Percentiles rank a stretch among this genome's conserved stretches.
phyloP scores from a whole-genome alignment of 2,797 vertebrate species.

The Pantherophis alleghaniensis region DNA sequence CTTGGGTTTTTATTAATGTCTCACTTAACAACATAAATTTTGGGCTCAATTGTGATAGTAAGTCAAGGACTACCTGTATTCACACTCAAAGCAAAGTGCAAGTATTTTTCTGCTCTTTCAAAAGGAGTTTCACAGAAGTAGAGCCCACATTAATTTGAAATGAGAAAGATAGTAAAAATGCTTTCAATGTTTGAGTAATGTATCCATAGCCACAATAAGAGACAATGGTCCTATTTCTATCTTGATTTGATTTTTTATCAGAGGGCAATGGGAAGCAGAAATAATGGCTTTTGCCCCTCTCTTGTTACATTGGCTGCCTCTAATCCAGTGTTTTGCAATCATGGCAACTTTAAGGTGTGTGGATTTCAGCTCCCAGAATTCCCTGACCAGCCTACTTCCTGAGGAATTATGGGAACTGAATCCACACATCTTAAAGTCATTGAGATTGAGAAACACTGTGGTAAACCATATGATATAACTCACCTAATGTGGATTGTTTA shows the following conservation, averaged over 20 bases:
- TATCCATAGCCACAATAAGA: not conserved
- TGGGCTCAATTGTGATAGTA: no score
- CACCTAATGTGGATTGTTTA: not conserved
- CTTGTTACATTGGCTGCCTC: no score
- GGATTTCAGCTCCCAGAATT: no score
- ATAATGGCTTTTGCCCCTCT: no score
- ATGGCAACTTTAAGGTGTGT: not conserved
- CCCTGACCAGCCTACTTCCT: not conserved
- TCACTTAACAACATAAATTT: no score
- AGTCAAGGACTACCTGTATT: not conserved
- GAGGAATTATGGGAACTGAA: not conserved
- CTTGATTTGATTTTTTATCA: not conserved
- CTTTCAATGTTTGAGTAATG: not conserved
- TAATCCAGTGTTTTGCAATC: no score
- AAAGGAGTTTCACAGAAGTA: not conserved
- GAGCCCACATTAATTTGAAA: not conserved
- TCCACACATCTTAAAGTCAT: no score
- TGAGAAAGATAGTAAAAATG: not conserved
- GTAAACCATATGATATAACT: not conserved
- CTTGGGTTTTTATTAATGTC: not conserved
- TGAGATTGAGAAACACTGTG: not conserved
- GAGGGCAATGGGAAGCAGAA: no score
- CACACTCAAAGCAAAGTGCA: not conserved
- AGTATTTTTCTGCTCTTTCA: not conserved
- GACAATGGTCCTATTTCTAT: no score